Evolutionary conservation across 1,140 invertebrate genomes (phyloP), one percentile per base, ranked within the genome.

Genomic region (Propsilocerus akamusi): DNA sequence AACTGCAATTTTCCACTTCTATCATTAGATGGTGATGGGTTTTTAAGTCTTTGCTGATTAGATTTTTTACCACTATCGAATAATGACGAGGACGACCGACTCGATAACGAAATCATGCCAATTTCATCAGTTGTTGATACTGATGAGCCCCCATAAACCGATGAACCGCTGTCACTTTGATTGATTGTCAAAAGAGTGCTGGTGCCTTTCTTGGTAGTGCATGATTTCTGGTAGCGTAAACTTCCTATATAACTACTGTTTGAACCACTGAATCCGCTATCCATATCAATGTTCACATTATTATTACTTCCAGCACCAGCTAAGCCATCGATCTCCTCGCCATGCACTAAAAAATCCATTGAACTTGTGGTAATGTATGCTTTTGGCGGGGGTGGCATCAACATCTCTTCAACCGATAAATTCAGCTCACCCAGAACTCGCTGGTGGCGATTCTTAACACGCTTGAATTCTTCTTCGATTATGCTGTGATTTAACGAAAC

Each of bases 391-490:
- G 68, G 72, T 11, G 82, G 84, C 83, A 87, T 87, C 48, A 87
- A 65, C 85, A 90, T 88, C 37, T 83, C 83, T 67, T 90, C 87
- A 25, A 87, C 80, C 54, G 85, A 84, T 26, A 90, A 71, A 70
- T 90, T 90, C 30, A 90, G 67, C 61, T 90, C 83, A 26, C 84
- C 85, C 48, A 90, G 72, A 50, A 89, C 83, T 57, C 82, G 72
- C 55, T 79, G 76, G 67, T 89, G 84, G 24, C 80, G 72, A 53
- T 74, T 77, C 61, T 86, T 81, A 25, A 88, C 83, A 49, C 78
- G 70, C 24, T 80, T 72, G 41, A 88, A 78, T 68, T 91, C 86
- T 61, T 88, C 83, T 59, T 84, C 81, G 8, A 84, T 75, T 14
- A 82, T 70, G 53, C 75, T 79, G 57, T 76, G 71, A 55, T 75